phyloP scores from a whole-genome alignment of 2,888 invertebrate species.

The Therioaphis trifolii region DNA sequence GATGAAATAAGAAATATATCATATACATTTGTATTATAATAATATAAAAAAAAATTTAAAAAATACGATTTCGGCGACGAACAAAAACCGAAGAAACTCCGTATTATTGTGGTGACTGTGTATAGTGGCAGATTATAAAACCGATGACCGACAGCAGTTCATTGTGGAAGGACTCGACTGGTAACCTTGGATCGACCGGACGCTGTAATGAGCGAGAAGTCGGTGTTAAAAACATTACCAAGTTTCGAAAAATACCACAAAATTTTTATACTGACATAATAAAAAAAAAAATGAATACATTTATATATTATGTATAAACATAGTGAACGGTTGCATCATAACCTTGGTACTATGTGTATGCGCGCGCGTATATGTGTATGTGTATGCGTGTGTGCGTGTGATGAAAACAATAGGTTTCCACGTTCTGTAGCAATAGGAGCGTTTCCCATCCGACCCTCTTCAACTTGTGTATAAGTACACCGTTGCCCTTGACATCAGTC shows the following conservation, averaged over 20 bases:
- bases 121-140: conserved; percentile 54
- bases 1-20: background rate
- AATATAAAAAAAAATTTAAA: conserved; percentile 4
- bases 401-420: conserved; percentile 62
- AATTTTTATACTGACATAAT: conserved; percentile 52
- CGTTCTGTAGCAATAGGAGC: conserved; percentile 59
- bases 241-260: conserved; percentile 61
- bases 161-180: conserved; percentile 53
- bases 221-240: conserved; percentile 60
- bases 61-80: conserved; percentile 8
- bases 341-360: conserved; percentile 43
- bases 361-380: no score
- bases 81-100: conserved; percentile 42
- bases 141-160: conserved; percentile 58
- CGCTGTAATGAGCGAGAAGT: conserved; percentile 62
- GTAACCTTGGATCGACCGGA: conserved; percentile 61
- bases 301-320: conserved; percentile 34
- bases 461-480: background rate
- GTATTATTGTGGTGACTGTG: conserved; percentile 28
- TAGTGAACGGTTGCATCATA: conserved; percentile 56
- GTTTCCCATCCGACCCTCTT: conserved; percentile 59
- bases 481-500: conserved; percentile 48
- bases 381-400: conserved; percentile 21
- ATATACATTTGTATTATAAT: no score
- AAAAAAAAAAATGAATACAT: conserved; percentile 47